Evolutionary conservation across 2,113 vertebrate species (phyloP).

Genomic region (Pelecanoides urinatrix): DNA sequence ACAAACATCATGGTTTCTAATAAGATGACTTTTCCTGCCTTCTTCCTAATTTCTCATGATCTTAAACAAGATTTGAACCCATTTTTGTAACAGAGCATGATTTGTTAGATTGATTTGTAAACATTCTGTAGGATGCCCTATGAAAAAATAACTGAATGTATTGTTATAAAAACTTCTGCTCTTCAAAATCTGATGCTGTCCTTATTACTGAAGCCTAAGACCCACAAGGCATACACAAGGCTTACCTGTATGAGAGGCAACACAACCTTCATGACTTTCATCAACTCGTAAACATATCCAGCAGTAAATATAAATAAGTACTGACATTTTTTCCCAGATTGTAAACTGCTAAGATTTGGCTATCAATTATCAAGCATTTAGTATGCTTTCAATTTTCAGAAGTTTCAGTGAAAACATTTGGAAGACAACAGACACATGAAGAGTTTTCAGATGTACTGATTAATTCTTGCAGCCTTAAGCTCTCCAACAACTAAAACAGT

Average conservation of each 20-base stretch:
- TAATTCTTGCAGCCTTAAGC: not conserved
- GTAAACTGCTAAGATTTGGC: not conserved
- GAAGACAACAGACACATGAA: not conserved
- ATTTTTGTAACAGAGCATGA: rapidly evolving
- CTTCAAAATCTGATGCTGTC: not conserved
- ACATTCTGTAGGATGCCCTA: not conserved
- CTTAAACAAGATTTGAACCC: not conserved
- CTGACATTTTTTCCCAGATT: not conserved
- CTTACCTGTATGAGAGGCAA: not conserved
- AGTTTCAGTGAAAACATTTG: not conserved
- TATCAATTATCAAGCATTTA: not conserved
- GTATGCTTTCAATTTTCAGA: not conserved
- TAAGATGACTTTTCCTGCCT: not conserved
- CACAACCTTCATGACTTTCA: not conserved
- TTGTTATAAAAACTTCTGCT: not conserved
- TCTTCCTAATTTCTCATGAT: not conserved
- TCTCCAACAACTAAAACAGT: not conserved
- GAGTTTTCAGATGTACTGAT: not conserved
- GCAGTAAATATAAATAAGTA: not conserved
- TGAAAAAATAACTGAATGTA: not conserved
- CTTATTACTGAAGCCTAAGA: not conserved
- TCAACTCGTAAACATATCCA: not conserved
- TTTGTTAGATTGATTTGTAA: not conserved
- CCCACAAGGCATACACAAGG: rapidly evolving
- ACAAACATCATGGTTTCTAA: not conserved